Conservation (phyloP, 23 tunicate genomes). For the Ciona savignyi region DNA sequence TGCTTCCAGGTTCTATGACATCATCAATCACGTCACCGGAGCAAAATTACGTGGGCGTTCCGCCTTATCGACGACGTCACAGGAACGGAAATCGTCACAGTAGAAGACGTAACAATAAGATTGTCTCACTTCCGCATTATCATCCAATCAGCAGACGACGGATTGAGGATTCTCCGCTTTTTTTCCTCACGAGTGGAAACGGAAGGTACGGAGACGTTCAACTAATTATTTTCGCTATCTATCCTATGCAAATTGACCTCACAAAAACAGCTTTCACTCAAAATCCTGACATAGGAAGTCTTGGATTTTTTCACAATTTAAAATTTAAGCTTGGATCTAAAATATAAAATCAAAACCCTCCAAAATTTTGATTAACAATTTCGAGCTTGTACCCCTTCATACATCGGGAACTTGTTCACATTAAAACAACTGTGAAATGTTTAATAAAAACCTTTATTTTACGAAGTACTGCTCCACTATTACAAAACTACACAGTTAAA, state of each 20-base stretch:
- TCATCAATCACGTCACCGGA: neutral
- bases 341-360: no score
- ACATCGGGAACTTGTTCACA: no score
- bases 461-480: no score
- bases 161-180: conserved; percentile 52
- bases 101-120: conserved; percentile 29
- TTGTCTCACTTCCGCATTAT: conserved; percentile 74
- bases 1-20: neutral
- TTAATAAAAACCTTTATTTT: neutral
- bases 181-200: conserved; percentile 59
- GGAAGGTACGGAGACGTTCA: conserved; percentile 76
- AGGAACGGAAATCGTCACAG: conserved; percentile 8
- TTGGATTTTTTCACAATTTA: no score
- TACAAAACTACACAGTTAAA: no score
- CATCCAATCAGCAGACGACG: conserved; percentile 63
- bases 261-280: no score
- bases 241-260: no score
- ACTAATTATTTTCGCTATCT: no score
- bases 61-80: conserved; percentile 45
- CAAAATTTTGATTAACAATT: no score
- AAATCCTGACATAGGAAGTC: no score
- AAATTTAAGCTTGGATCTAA: no score
- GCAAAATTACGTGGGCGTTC: conserved; percentile 22
- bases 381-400: no score
- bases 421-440: neutral